phyloP scores from a whole-genome alignment of 2,113 vertebrate genomes.

The Notechis scutatus region DNA sequence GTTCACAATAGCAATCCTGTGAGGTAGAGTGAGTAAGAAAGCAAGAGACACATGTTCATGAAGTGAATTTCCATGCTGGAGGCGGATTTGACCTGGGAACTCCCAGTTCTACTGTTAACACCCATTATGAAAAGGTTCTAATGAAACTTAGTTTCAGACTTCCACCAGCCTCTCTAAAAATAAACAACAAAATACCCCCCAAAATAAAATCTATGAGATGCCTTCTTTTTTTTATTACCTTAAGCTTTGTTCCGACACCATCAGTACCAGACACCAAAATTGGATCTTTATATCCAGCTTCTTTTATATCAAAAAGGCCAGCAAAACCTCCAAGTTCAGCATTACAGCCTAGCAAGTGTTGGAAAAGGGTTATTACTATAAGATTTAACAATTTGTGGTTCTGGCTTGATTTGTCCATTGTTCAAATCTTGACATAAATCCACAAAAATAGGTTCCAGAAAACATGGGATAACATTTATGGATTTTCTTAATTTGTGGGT shows the following conservation, averaged over 20 bases:
- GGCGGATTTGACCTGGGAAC: neutral
- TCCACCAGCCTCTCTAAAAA: neutral
- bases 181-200: neutral
- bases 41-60: neutral
- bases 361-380: constrained; percentile 15
- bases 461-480: neutral
- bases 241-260: constrained; percentile 95
- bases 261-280: constrained; percentile 93
- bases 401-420: neutral
- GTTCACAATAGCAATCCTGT: neutral
- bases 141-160: neutral
- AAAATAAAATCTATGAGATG: neutral
- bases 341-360: constrained; percentile 77
- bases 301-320: constrained; percentile 92
- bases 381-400: neutral
- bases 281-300: constrained; percentile 89
- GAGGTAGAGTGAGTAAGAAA: neutral
- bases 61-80: neutral
- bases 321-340: constrained; percentile 94
- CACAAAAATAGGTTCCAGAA: neutral
- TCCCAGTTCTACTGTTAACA: neutral
- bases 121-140: neutral
- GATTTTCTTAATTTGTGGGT: neutral
- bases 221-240: constrained; percentile 72
- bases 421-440: neutral